Evolutionary conservation across 2,797 vertebrate genomes (phyloP), one percentile per base, ranked within the genome.

Genomic region (Sparidentex hasta): DNA sequence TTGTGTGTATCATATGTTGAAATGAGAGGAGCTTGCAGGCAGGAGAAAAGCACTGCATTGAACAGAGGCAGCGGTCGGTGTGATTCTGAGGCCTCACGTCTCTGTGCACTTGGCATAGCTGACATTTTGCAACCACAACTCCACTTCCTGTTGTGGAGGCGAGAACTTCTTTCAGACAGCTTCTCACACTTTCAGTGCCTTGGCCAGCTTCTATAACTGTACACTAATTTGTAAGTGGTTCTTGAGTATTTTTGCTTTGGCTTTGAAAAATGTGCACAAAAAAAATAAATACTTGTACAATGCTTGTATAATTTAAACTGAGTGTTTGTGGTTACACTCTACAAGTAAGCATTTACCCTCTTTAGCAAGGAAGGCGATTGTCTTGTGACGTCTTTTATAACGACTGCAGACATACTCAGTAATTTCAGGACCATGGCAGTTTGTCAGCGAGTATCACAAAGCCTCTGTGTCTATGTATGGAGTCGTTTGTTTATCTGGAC

Each of bases 111-210:
- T 64, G 48, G 65, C 70, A 62, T 66, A 68, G 68, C 47, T 94
- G 86, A 94, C 91, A 92, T 93, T 94, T 91, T 89, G 80, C 80
- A 91, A 91, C 85, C 54, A 76, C 57, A 62, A 74, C 67, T 71
- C 54, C 82, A 88, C 89, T 95, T 95, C 93, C 92, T 93, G 93
- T 93, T 92, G 87, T 64, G 79, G 86, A 80, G 85, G 86, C 44
- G 54, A 68, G 13, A 27, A 62, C 63, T 67, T 43, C 65, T 86
- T 56, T 85, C 73, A 82, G 63, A 78, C 62, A 48, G 57, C 62
- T 66, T 64, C 61, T 54, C 43, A 27, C 59, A 80, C 80, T 84
- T 88, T 73, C 71, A 78, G 66, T 65, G 44, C 5, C 51, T 83
- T 11, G 7, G 33, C 48, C 65, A 48, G 55, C 65, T 63, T 81